Evolutionary conservation across 2,888 invertebrate species (phyloP), one percentile per base, ranked within the genome.

Genomic region (Phyllotreta cruciferae): DNA sequence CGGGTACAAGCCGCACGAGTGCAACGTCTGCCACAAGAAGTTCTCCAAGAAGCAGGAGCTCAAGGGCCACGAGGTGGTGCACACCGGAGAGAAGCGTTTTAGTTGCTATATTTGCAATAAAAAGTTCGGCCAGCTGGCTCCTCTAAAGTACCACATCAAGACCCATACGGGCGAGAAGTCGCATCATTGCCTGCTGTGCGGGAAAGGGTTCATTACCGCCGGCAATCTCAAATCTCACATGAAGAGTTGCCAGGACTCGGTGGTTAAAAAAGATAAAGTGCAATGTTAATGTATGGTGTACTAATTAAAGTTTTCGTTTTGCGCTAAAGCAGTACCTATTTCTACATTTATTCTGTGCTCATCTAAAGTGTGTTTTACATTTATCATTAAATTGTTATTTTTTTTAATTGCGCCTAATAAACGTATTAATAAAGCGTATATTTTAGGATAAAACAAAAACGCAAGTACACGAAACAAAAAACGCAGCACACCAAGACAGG

Each of bases 141-240:
- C 57, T 8, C 44, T 44, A n/a, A 72, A 56, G 3, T 67, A 69
- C 10, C 77, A 77, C 61, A 63, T 71, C 42, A 64, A 73, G 39
- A 58, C 53, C 8, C 70, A 73, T 50, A 70, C 62, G 8, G 71
- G 71, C 1, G 67, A 72, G 57, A 68, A 64, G 6, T 66, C 68
- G 0, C 66, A 65, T 55, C 37, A 14, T 6, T 70, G 60, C 34
- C 38, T 9, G 10, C 57, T 64, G 44, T 68, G 66, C 56, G 66
- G 44, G 10, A 85, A 86, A 74, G 85, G 85, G 10, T 87, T 87
- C 78, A 63, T 63, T 34, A 60, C 65, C 1, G 60, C 49, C 24
- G 62, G 60, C 6, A 66, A 63, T 14, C 61, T 67, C 65, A 63
- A 56, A 11, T 60, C 61, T 9, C 67, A 64, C 39, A 50, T 67